Conservation (phyloP, 2,797 vertebrate genomes). For the Gastrophryne carolinensis region DNA sequence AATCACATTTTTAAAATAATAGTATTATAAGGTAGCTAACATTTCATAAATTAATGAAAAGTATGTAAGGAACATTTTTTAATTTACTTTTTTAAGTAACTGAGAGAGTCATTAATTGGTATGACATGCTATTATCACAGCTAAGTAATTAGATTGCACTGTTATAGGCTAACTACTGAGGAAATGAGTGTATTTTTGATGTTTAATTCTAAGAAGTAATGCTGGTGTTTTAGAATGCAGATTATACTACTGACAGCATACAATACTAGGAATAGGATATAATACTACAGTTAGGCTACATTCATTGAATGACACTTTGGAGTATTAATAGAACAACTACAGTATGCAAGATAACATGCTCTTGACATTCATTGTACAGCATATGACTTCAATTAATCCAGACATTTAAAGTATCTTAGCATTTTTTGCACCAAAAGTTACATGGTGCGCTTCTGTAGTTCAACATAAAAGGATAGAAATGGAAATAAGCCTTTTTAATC, state of each 20-base stretch:
- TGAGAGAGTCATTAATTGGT: too few species aligned
- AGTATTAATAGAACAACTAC: conserved; percentile 14
- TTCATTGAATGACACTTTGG: not conserved
- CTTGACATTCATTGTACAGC: conserved; percentile 28
- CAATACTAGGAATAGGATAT: not conserved
- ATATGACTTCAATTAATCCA: conserved; percentile 26
- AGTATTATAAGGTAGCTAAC: too few species aligned
- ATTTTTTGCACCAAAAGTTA: conserved; percentile 17
- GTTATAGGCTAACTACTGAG: too few species aligned
- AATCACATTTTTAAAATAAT: too few species aligned
- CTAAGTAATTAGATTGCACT: too few species aligned
- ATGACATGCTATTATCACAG: too few species aligned
- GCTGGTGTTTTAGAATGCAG: not conserved
- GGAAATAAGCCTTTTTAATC: conserved; percentile 15
- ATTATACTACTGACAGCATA: not conserved
- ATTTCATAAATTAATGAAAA: too few species aligned
- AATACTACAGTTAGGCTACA: not conserved
- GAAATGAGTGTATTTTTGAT: not conserved
- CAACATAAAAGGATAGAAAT: conserved; percentile 25
- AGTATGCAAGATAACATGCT: conserved; percentile 21
- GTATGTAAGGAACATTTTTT: too few species aligned
- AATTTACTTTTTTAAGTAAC: too few species aligned
- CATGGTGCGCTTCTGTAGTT: conserved; percentile 19
- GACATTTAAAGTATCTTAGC: conserved; percentile 30
- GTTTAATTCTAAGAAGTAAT: not conserved